Conservation (phyloP, 2,797 vertebrate species). For the Sebastes minor region DNA sequence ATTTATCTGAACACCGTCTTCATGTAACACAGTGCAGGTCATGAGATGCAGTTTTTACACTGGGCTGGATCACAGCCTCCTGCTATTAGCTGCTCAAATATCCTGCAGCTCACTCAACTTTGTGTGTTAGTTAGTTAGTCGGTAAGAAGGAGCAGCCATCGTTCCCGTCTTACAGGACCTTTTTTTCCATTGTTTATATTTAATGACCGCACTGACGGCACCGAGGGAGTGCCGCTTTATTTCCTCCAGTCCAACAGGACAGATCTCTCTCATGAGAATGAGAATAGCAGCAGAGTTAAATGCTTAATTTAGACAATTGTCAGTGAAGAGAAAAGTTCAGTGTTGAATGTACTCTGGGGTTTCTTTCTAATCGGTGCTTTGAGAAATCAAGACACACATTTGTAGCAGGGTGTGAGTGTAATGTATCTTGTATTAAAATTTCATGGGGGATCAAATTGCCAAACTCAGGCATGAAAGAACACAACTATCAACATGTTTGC, state of each 20-base stretch:
- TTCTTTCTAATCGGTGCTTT: conserved; percentile 7
- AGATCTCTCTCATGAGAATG: conserved; percentile 43
- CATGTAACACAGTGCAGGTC: conserved; percentile 17
- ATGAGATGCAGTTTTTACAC: conserved; percentile 57
- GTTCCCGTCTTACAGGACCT: conserved; percentile 70
- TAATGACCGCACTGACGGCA: conserved; percentile 63
- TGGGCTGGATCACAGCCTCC: conserved; percentile 33
- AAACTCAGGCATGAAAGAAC: conserved; percentile 15
- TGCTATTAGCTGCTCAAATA: conserved; percentile 71
- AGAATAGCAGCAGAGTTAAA: conserved; percentile 27
- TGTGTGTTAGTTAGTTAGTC: conserved; percentile 30
- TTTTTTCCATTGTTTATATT: conserved; percentile 81
- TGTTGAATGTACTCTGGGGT: neutral
- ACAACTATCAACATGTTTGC: conserved; percentile 4
- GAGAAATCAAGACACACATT: neutral
- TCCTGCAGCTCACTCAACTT: conserved; percentile 53
- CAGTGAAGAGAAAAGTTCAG: neutral
- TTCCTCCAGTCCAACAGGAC: conserved; percentile 59
- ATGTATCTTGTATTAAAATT: conserved; percentile 60
- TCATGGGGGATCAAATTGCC: conserved; percentile 58
- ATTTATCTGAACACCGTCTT: conserved; percentile 47
- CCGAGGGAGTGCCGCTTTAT: conserved; percentile 62
- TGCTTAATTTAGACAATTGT: conserved; percentile 19
- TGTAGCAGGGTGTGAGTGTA: conserved; percentile 35
- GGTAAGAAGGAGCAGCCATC: conserved; percentile 66